Base-by-base conservation (phyloP, 1,140 invertebrate genomes). In the Pseudomyrmex sp. region DNA sequence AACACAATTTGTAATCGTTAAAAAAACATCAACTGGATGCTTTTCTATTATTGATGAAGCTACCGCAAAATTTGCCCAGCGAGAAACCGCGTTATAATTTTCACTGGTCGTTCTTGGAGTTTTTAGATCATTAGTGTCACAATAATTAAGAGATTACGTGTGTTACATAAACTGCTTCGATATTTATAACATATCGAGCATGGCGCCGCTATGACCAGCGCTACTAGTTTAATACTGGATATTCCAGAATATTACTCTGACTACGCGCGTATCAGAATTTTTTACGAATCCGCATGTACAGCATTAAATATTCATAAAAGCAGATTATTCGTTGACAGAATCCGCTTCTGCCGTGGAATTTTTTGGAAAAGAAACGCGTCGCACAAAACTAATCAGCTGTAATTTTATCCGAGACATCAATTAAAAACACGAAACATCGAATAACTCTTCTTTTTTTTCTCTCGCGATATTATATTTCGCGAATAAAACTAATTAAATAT, bases 141-240 rank as follows among this genome's bases (percentile, higher is more conserved):
- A 59, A 56, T 66, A 88, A 88, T 88, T 87, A 87, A 88, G 82
- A 70, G 75, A 87, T 88, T 83, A 84, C 44, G 23, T n/a, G 35
- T n/a, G 54, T 88, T 87, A 87, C 61, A 84, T 80, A 88, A 87
- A 75, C 15, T 35, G 12, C 23, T 66, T 65, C 61, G 68, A 61
- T 83, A 88, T 88, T 70, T 63, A 65, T 88, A 88, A 83, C 35
- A 35, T 35, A 35, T 85, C 59, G 52, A 79, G 58, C 54, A 70
- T 26, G 84, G 87, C 86, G 86, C 87, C 84, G 12, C n/a, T 8
- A 4, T 66, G 75, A 58, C 50, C 18, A 73, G 62, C 61, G 73
- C 63, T 77, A 88, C 87, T 84, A 84, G 88, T 76, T 18, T 18
- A 88, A 89, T 86, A 89, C 88, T 85, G 87, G 88, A 89, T 89